Percentiles rank a stretch among this genome's conserved stretches.
Evolutionary conservation across 2,113 vertebrate genomes (phyloP).

Genomic region (Halcyon senegalensis): DNA sequence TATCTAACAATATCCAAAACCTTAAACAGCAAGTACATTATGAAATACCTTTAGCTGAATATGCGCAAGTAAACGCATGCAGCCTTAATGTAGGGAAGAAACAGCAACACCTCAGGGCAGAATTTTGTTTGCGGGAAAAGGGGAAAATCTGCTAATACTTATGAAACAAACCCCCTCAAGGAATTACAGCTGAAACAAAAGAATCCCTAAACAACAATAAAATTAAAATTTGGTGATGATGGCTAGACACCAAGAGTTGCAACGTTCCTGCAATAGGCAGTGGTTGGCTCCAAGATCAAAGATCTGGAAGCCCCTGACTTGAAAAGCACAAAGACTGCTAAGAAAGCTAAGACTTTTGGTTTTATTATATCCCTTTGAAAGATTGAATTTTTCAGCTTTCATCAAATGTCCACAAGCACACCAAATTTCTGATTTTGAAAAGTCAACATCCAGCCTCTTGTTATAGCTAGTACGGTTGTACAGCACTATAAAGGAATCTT

Average conservation of each 20-base stretch:
- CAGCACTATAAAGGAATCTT: neutral
- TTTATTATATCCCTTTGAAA: neutral
- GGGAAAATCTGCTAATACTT: neutral
- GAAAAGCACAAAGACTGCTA: neutral
- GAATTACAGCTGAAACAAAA: neutral
- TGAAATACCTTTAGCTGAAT: neutral
- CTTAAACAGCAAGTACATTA: neutral
- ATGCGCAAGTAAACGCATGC: neutral
- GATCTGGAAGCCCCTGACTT: neutral
- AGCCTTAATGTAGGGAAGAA: neutral
- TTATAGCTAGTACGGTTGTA: neutral
- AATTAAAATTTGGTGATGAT: slow-evolving; percentile 17
- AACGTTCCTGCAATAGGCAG: neutral
- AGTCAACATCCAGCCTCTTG: neutral
- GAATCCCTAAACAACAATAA: slow-evolving; percentile 23
- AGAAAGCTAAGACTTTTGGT: neutral
- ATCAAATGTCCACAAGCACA: neutral
- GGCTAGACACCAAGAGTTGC: neutral
- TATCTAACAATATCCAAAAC: neutral
- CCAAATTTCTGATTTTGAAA: neutral
- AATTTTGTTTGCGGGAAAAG: neutral
- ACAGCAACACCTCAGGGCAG: slow-evolving; percentile 2
- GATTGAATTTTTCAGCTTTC: neutral
- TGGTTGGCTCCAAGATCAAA: neutral
- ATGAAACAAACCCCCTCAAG: slow-evolving; percentile 13